These are phyloP conservation scores for Trididemnum nubilum DNA, from an alignment of 23 tunicate species.

Conservation along the genomic window DNA sequence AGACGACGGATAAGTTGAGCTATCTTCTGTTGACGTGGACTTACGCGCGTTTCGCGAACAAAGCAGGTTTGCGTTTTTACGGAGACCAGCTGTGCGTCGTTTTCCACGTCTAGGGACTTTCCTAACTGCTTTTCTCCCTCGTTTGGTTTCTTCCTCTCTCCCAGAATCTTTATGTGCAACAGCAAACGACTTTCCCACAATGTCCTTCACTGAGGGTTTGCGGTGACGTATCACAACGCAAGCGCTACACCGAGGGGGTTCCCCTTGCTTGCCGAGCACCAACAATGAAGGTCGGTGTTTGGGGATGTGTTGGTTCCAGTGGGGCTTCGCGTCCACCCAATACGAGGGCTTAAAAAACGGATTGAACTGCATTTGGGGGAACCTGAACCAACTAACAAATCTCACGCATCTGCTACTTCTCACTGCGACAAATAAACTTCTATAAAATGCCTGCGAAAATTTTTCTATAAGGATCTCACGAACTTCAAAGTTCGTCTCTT, in stretches of 20 bases:
- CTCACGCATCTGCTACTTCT: too few species aligned
- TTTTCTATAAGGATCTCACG: too few species aligned
- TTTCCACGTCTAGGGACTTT: too few species aligned
- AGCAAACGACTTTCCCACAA: slow-evolving; percentile 25
- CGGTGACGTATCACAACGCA: slow-evolving; percentile 31
- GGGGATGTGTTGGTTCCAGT: slow-evolving; percentile 50
- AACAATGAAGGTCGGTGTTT: not conserved
- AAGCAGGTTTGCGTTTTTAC: not conserved
- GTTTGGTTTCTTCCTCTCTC: not conserved
- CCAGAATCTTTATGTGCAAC: not conserved
- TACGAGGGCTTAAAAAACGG: not conserved
- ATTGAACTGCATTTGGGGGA: not conserved
- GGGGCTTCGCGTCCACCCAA: slow-evolving; percentile 24
- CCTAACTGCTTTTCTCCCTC: not conserved
- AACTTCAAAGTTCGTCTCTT: too few species aligned
- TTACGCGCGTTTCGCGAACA: not conserved
- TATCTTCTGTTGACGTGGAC: not conserved
- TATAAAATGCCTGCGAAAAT: too few species aligned
- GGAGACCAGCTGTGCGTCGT: not conserved
- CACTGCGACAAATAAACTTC: too few species aligned
- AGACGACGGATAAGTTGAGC: slow-evolving; percentile 5
- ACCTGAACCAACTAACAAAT: too few species aligned
- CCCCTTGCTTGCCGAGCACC: not conserved
- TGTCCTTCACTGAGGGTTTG: slow-evolving; percentile 30
- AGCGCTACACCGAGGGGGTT: slow-evolving; percentile 34